Conservation (phyloP, 2,797 vertebrate genomes). For the Eidolon dupreanum region DNA sequence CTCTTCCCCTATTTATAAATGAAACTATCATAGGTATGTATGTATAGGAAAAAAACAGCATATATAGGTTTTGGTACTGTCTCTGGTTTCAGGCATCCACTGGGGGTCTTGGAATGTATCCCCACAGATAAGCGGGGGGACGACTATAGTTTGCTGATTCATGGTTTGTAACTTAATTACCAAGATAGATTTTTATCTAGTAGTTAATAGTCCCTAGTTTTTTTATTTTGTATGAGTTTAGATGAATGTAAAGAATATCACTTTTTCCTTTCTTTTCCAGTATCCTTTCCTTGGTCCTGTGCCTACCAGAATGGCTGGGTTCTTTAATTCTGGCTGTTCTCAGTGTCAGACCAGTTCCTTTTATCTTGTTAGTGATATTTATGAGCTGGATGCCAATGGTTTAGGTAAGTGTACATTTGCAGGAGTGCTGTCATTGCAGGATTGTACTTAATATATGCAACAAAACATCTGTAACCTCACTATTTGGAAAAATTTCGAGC, state of each 20-base stretch:
- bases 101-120: not conserved
- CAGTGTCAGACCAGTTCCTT: constrained; percentile 94
- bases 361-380: constrained; percentile 92
- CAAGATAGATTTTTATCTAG: not conserved
- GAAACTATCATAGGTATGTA: not conserved
- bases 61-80: not conserved
- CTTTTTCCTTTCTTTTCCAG: constrained; percentile 83
- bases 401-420: constrained; percentile 88
- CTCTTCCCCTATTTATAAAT: not conserved
- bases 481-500: not conserved
- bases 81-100: not conserved
- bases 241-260: constrained; percentile 39
- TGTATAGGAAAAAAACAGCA: not conserved
- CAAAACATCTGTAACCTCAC: not conserved
- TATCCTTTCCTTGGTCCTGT: constrained; percentile 96
- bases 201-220: not conserved
- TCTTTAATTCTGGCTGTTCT: constrained; percentile 93
- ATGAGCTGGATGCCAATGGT: constrained; percentile 94
- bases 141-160: not conserved
- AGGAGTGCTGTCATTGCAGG: not conserved
- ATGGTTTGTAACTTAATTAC: not conserved
- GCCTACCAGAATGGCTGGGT: constrained; percentile 91
- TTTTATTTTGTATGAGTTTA: constrained; percentile 3
- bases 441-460: not conserved
- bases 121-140: not conserved